Base-by-base conservation (phyloP, 1,140 invertebrate genomes). In the Trichonephila clavata region DNA sequence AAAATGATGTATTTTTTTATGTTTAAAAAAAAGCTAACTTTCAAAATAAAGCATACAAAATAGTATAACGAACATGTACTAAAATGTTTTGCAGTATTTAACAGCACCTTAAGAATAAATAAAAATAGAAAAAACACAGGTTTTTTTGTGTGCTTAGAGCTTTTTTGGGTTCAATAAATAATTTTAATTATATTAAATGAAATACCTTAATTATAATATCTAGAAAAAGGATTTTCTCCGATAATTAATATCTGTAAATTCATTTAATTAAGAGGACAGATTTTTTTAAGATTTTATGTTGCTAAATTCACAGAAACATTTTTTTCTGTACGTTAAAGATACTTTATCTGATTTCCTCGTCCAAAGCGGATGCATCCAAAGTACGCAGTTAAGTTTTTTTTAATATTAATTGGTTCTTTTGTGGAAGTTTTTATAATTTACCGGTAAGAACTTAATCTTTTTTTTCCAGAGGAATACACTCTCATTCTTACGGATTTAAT, bases 401-500 rank as follows among this genome's bases (percentile, higher is more conserved):
- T 32, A 77, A 77, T 77, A 5, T 32, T 77, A 77, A 77, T 77
- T 77, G 71, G 14, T 77, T 39, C 71, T 77, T 77, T 77, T 77
- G n/a, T n/a, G 71, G 27, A 20, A 5, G 71, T 77, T 77, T 39
- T 77, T 77, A 77, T 39, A 39, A 18, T 27, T 6, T 77, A 18
- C 71, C 27, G 27, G 13, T 77, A 77, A 77, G 27, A 77, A 77
- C 71, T 32, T 77, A 77, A 77, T 77, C 27, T 77, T 39, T 39
- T 39, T 39, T 77, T 77, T 77, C 39, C 27, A 18, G 27, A 18
- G 71, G 16, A 20, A 77, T 39, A 39, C 18, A 77, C 32, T 77
- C 71, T 7, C 71, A 77, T 77, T 77, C 71, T 27, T 77, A 39
- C 32, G 71, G 71, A 27, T 77, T 77, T 77, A 77, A 77, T 77